Evolutionary conservation across 2,797 vertebrate species (phyloP), one percentile per base, ranked within the genome.

Genomic region (Lutjanus campechanus): DNA sequence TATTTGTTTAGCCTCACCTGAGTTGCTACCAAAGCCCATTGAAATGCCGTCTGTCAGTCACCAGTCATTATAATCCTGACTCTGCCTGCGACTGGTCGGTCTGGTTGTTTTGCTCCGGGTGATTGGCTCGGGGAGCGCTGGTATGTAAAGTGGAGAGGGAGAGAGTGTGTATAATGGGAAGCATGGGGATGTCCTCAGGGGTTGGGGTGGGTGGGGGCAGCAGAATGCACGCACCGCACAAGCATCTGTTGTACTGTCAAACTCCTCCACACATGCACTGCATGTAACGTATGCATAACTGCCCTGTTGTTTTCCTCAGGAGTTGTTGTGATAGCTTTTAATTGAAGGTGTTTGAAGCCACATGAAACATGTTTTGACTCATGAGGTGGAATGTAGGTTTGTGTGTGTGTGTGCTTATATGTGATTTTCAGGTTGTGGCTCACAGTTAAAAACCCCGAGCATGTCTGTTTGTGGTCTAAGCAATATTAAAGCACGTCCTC

Each of bases 151-250:
- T 81, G 51, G 54, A 44, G 62, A 79, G 55, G 69, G 75, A 17
- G 46, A 9, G 68, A 46, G 54, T 51, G 78, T 89, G 79, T 70
- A 43, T 70, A 84, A 66, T 76, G 36, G 55, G 69, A 84, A 79
- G 77, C 36, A 59, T 76, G 70, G 91, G 93, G 91, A 88, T 91
- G 85, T 91, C 92, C 92, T 93, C 86, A n/a, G 89, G 92, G 89
- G 87, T 90, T 87, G 84, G 85, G 91, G 89, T 82, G 88, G 89
- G 88, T 82, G 88, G 89, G 88, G 81, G 90, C 88, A 91, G 81
- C 71, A 78, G 67, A 85, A 90, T 66, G 78, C 88, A 83, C 36
- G 53, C 79, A 88, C 61, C n/a, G 0, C 82, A 55, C 76, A 84
- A 78, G 73, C 84, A 85, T 91, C 79, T 88, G 87, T 71, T 68